phyloP scores from a whole-genome alignment of 2,113 vertebrate species.

The Platichthys flesus region DNA sequence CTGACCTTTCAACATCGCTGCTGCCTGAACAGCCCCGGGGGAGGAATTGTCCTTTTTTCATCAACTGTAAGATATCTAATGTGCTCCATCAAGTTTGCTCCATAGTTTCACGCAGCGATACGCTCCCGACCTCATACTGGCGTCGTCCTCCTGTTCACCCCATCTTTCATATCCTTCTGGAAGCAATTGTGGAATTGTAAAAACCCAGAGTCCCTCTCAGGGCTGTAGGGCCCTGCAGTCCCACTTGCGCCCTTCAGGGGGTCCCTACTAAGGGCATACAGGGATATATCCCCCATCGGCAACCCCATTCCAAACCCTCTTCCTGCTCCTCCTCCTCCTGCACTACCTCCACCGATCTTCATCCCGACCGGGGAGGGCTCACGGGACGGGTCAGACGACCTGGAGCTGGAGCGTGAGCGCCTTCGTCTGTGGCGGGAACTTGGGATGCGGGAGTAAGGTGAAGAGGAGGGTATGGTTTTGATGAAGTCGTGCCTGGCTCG shows the following conservation, averaged over 20 bases:
- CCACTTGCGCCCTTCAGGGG: slow-evolving; percentile 69
- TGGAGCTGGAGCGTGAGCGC: slow-evolving; percentile 91
- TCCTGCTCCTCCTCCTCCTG: slow-evolving; percentile 28
- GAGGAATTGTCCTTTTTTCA: slow-evolving; percentile 32
- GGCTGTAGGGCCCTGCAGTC: slow-evolving; percentile 88
- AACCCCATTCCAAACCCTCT: slow-evolving; percentile 61
- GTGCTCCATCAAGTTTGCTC: slow-evolving; percentile 10
- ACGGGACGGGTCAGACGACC: slow-evolving; percentile 91
- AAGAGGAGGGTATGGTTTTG: slow-evolving; percentile 89
- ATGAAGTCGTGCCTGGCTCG: slow-evolving; percentile 89
- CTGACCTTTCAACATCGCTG: slow-evolving; percentile 30
- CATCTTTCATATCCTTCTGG: slow-evolving; percentile 93
- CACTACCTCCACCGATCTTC: slow-evolving; percentile 80
- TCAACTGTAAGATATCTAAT: slow-evolving; percentile 23
- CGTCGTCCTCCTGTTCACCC: slow-evolving; percentile 92
- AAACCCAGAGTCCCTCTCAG: slow-evolving; percentile 87
- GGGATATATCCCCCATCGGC: slow-evolving; percentile 92
- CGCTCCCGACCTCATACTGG: slow-evolving; percentile 87
- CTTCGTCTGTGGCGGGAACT: slow-evolving; percentile 92
- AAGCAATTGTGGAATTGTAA: slow-evolving; percentile 98
- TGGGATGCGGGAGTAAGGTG: slow-evolving; percentile 96
- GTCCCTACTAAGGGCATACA: slow-evolving; percentile 93
- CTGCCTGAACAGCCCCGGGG: slow-evolving; percentile 15
- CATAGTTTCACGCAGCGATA: neutral
- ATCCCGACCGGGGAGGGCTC: slow-evolving; percentile 87